Percentiles rank a stretch among this genome's conserved stretches.
Evolutionary conservation across 2,888 invertebrate species (phyloP).

Genomic region (Macrophya alboannulata): DNA sequence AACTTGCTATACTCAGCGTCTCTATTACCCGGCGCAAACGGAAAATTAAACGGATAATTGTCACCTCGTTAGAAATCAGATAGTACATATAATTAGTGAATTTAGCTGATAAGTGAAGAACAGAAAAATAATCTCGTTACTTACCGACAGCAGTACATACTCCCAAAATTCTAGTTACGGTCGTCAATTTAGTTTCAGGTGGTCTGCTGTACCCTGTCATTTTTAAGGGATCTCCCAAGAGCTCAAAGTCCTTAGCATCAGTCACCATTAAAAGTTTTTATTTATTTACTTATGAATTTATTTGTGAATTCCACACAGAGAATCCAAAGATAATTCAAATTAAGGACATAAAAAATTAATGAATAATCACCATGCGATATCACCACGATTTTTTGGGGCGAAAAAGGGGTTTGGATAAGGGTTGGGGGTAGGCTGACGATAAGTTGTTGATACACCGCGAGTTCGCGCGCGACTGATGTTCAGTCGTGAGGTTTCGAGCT

Average conservation of each 20-base stretch:
- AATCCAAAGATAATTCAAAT: not conserved
- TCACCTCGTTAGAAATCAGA: not conserved
- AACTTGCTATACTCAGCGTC: not conserved
- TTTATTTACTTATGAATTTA: not conserved
- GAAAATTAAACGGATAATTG: not conserved
- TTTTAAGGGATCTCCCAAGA: slow-evolving; percentile 62
- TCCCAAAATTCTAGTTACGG: slow-evolving; percentile 70
- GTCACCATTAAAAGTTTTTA: slow-evolving; percentile 64
- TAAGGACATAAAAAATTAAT: not conserved
- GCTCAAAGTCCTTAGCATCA: slow-evolving; percentile 68
- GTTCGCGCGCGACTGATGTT: slow-evolving; percentile 68
- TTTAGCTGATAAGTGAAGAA: not conserved
- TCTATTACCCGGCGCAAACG: not conserved
- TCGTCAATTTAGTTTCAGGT: slow-evolving; percentile 65
- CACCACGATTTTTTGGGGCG: slow-evolving; percentile 14
- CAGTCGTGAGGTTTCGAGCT: slow-evolving; percentile 61
- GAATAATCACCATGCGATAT: slow-evolving; percentile 23
- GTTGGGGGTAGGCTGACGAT: not conserved
- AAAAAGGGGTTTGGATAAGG: slow-evolving; percentile 11
- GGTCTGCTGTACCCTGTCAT: slow-evolving; percentile 68
- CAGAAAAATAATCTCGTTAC: slow-evolving; percentile 46
- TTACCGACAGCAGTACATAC: slow-evolving; percentile 72
- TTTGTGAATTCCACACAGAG: not conserved
- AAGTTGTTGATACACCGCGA: slow-evolving; percentile 62
- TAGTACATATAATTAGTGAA: not conserved